Percentiles rank a stretch among this genome's conserved stretches.
Conservation (phyloP, 2,113 vertebrate species). For the Varanus salvator region DNA sequence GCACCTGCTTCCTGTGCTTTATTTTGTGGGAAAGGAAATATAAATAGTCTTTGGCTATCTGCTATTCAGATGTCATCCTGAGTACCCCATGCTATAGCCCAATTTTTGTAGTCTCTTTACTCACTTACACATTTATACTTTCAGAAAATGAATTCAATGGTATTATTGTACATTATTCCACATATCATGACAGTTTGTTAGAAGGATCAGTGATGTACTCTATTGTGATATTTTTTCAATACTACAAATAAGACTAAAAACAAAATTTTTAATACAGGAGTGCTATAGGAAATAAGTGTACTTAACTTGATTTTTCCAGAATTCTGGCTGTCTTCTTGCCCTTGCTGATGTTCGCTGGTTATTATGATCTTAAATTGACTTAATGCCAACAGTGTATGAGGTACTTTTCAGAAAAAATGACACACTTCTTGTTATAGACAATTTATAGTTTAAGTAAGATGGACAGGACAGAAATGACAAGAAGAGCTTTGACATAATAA, state of each 20-base stretch:
- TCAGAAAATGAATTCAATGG: conserved; percentile 6
- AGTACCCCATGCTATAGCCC: background rate
- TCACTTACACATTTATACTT: background rate
- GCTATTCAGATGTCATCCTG: background rate
- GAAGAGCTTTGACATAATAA: background rate
- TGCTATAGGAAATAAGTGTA: background rate
- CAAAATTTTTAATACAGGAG: background rate
- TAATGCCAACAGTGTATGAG: background rate
- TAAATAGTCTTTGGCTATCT: background rate
- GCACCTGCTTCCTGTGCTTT: too few species aligned
- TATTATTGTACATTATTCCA: background rate
- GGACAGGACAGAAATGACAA: background rate
- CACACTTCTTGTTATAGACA: background rate
- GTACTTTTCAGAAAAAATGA: background rate
- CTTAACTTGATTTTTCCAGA: background rate
- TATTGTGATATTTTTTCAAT: background rate
- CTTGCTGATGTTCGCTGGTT: background rate
- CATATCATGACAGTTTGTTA: background rate
- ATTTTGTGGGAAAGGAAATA: too few species aligned
- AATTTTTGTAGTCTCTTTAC: background rate
- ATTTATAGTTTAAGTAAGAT: background rate
- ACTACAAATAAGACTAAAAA: background rate
- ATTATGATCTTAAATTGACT: background rate
- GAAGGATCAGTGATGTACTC: background rate
- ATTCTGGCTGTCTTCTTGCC: background rate